Base-by-base conservation (phyloP, 2,113 vertebrate genomes). In the Pelmatolapia mariae region DNA sequence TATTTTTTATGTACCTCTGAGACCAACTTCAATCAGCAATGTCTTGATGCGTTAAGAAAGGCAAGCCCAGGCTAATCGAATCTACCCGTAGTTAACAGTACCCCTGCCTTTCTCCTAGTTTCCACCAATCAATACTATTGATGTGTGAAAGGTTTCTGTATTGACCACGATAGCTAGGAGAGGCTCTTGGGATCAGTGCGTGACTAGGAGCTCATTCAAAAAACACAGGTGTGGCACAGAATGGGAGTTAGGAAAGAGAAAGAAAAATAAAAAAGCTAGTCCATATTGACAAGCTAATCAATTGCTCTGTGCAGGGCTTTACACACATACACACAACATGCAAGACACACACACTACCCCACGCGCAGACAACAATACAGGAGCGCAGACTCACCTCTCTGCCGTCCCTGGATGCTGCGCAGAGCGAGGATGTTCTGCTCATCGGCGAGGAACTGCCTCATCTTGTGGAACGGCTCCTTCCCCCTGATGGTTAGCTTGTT, bases 391-490 rank as follows among this genome's bases (percentile, higher is more conserved):
- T 97, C 96, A 98, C 98, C 98, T 98, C 98, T 97, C 88, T 98
- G 98, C 91, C 98, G 96, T 93, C 98, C 98, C 96, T 99, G 98
- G 96, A 99, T 98, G 96, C 98, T 99, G 92, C 98, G 97, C 88
- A 99, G 97, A 4, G 98, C 98, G 81, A 99, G 94, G 96, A 99
- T 98, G 96, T 99, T 99, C 96, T 99, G 98, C 96, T 99, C 98
- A 2, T 99, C 98, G 0, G 98, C 98, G 38, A 99, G 97, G 97
- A 99, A 99, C 96, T 99, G 98, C 96, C 98, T 98, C 98, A 99
- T 99, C 97, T 99, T 99, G 95, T 98, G 98, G 96, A 99, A 99
- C 10, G 98, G 98, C 96, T 99, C 98, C 96, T 99, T 99, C 95
- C 98, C 98, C 36, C 98, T 97, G 82, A 99, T 98, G 71, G 98